These are phyloP conservation scores for Trachelus tabidus DNA, from an alignment of 2,888 invertebrate species.

Conservation along the genomic window DNA sequence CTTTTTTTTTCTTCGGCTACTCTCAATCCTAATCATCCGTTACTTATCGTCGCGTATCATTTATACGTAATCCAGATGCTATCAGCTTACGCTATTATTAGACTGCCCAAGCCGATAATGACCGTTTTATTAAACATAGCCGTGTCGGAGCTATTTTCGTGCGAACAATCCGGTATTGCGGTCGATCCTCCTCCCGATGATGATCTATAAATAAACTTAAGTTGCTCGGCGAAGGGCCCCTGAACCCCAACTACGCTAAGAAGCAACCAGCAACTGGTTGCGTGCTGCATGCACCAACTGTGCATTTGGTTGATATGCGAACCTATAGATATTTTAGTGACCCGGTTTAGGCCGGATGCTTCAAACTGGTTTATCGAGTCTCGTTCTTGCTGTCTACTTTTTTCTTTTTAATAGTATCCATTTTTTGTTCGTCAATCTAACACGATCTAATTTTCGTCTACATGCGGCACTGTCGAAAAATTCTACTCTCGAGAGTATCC, in stretches of 20 bases:
- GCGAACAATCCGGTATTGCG: conserved; percentile 49
- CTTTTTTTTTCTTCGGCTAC: neutral
- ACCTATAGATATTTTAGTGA: neutral
- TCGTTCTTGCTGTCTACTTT: neutral
- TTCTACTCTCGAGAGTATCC: neutral
- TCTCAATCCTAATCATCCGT: neutral
- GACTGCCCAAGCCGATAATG: neutral
- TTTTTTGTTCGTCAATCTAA: neutral
- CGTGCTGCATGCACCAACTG: neutral
- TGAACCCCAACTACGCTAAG: neutral
- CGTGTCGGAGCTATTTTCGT: conserved; percentile 44
- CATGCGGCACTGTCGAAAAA: neutral
- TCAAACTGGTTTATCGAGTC: neutral
- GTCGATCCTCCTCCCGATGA: conserved; percentile 45
- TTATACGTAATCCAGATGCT: neutral
- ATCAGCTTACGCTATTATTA: neutral
- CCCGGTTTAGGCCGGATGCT: neutral
- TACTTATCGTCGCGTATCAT: neutral
- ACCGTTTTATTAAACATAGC: neutral
- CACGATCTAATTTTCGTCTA: neutral
- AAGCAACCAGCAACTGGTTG: neutral
- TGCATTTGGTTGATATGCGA: neutral
- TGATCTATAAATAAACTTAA: conserved; percentile 46
- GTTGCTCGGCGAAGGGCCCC: neutral
- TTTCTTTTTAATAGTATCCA: neutral